Evolutionary conservation across 2,888 invertebrate species (phyloP), one percentile per base, ranked within the genome.

Genomic region (Falcaria lacertinaria): DNA sequence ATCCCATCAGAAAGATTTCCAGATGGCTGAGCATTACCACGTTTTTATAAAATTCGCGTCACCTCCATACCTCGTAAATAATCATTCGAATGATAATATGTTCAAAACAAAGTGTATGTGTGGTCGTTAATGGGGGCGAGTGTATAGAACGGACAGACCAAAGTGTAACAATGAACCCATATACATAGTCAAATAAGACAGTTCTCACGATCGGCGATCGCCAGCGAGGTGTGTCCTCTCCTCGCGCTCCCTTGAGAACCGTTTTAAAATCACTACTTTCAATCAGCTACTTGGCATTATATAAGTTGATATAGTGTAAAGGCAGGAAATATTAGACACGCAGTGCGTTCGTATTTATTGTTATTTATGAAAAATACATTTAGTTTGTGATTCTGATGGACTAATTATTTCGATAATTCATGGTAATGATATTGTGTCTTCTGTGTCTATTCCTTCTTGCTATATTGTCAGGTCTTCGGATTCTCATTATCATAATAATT

Each of bases 131-230:
- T 11, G 36, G 22, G 36, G 36, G 22, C 36, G 14, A 22, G 36
- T 37, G 22, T 15, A 11, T 14, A 11, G 34, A 11, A 15, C 34
- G 13, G 11, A 34, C 36, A 6, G 19, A 22, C 14, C 2, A n/a
- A 22, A 22, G 36, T 37, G 17, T 34, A 34, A 40, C 40, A 40
- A 40, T 40, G 40, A 40, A 19, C 39, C 16, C 15, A 34, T 22
- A 40, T 36, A 17, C 33, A 22, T 25, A 37, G 36, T 37, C 36
- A 37, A 37, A 37, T 33, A 33, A 17, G 33, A 25, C 42, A 28
- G 47, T 63, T 63, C 63, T 56, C 63, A 63, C 63, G 63, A 39
- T 40, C 47, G 36, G 61, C 63, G 63, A 39, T 40, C 47, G 36
- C 38, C 53, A 53, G 25, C 35, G 44, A 56, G 48, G 50, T 54